phyloP scores from a whole-genome alignment of 2,797 vertebrate species.

The Staurois parvus region DNA sequence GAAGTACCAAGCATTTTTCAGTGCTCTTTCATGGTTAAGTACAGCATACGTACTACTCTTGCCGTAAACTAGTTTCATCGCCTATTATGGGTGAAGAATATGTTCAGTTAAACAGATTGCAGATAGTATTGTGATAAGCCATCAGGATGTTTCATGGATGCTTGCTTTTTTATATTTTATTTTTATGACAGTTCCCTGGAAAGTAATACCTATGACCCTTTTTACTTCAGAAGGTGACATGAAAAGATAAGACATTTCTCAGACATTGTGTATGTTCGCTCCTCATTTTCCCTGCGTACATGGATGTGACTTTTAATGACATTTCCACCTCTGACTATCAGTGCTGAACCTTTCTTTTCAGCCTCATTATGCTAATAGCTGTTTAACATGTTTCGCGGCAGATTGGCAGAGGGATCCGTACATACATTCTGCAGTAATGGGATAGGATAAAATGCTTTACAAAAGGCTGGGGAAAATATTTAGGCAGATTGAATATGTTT shows the following conservation, averaged over 20 bases:
- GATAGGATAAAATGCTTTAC: neutral
- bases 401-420: neutral
- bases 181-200: neutral
- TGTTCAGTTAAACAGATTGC: neutral
- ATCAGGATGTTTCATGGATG: neutral
- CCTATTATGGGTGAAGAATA: neutral
- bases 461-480: conserved; percentile 14
- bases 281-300: neutral
- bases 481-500: conserved; percentile 40
- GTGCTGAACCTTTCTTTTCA: conserved; percentile 1
- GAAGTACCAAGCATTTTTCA: too few species aligned
- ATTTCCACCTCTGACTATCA: neutral
- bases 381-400: neutral
- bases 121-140: neutral
- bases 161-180: neutral
- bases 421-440: neutral
- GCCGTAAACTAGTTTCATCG: neutral
- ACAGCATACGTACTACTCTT: neutral
- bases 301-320: conserved; percentile 13
- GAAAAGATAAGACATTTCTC: conserved; percentile 5
- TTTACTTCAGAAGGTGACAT: neutral
- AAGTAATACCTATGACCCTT: conserved; percentile 13
- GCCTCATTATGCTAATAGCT: neutral
- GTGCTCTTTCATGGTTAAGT: neutral
- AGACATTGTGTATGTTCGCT: neutral